Percentiles rank a stretch among this genome's conserved stretches.
Evolutionary conservation across 2,888 invertebrate species (phyloP).

Genomic region (Mythimna vitellina): DNA sequence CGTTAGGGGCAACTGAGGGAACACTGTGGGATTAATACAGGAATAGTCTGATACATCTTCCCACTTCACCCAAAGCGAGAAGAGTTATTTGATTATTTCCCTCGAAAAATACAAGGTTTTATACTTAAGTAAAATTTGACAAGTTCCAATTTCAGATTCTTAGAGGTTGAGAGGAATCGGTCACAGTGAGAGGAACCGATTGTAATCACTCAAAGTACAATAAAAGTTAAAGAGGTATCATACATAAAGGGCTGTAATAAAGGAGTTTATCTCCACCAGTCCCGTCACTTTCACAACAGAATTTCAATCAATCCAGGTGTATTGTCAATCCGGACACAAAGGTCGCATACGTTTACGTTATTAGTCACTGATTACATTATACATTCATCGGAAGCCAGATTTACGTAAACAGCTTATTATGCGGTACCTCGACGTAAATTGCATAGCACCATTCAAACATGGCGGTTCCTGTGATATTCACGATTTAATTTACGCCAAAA

Average conservation of each 20-base stretch:
- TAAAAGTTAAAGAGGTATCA: not conserved
- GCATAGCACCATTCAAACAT: constrained; percentile 70
- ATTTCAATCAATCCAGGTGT: constrained; percentile 55
- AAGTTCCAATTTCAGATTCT: not conserved
- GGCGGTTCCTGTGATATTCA: constrained; percentile 71
- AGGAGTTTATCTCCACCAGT: not conserved
- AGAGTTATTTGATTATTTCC: too few species aligned
- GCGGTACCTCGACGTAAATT: constrained; percentile 74
- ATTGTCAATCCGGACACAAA: constrained; percentile 53
- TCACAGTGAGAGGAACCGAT: not conserved
- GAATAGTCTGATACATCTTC: too few species aligned
- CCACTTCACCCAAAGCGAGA: too few species aligned
- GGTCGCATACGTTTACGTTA: constrained; percentile 71
- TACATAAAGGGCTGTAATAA: not conserved
- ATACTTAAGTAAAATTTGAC: not conserved
- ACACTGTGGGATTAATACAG: too few species aligned
- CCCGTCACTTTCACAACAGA: constrained; percentile 35
- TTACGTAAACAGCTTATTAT: constrained; percentile 84
- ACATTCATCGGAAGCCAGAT: constrained; percentile 85
- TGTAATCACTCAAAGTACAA: not conserved
- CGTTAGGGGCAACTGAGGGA: too few species aligned
- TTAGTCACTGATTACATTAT: constrained; percentile 85
- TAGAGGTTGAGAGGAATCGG: not conserved
- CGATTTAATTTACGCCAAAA: constrained; percentile 77
- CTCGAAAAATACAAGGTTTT: too few species aligned